Evolutionary conservation across 2,797 vertebrate genomes (phyloP).

Genomic region (Malacoraja senta): DNA sequence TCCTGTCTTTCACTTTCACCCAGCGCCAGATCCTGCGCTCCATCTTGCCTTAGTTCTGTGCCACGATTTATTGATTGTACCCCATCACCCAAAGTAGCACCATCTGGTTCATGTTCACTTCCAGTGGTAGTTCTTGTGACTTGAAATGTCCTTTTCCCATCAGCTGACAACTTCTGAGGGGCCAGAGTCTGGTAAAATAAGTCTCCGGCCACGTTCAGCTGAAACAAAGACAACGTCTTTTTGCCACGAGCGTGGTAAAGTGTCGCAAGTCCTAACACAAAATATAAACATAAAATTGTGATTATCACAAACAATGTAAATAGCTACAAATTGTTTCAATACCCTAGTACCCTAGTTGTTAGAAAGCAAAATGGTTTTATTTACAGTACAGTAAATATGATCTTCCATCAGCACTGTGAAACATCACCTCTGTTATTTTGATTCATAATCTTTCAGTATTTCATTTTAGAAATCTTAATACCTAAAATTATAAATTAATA

Average conservation of each 20-base stretch:
- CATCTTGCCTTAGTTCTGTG: neutral
- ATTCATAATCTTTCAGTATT: neutral
- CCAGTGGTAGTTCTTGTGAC: too few species aligned
- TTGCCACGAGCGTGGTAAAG: neutral
- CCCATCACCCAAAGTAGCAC: neutral
- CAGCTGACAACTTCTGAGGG: neutral
- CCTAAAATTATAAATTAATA: neutral
- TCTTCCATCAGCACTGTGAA: neutral
- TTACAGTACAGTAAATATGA: neutral
- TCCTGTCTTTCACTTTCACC: neutral
- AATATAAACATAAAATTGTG: neutral
- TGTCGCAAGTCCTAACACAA: conserved; percentile 62
- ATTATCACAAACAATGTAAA: neutral
- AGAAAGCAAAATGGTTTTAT: neutral
- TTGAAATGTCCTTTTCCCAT: neutral
- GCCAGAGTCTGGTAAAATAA: conserved; percentile 73
- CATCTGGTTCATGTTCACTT: neutral
- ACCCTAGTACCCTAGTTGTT: neutral
- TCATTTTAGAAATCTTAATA: neutral
- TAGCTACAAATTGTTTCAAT: neutral
- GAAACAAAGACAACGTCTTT: conserved; percentile 63
- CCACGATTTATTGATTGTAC: neutral
- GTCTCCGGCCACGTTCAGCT: conserved; percentile 75
- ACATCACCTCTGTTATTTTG: neutral
- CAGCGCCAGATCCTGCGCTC: neutral